Evolutionary conservation across 1,140 invertebrate genomes (phyloP), one percentile per base, ranked within the genome.

Genomic region (Drosophila sp.): DNA sequence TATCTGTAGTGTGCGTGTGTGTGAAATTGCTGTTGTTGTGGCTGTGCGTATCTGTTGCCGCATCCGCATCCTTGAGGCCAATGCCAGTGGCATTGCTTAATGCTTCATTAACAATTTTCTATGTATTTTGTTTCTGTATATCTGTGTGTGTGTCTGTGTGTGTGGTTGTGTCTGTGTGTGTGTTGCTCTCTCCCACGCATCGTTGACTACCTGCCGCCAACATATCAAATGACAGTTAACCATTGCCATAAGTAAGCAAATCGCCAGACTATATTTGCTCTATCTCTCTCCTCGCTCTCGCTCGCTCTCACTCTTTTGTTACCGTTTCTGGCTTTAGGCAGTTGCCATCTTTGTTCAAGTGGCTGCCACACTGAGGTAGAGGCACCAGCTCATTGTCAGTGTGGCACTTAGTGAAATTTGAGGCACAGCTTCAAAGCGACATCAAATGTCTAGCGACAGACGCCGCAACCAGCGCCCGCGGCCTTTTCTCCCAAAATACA

Each of bases 401-500:
- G 71, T 46, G 71, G 71, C 71, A 69, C 77, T 65, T 62, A 79
- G 69, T 79, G 80, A 84, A 83, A 83, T 76, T 76, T 76, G 80
- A 83, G 59, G 76, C 80, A 65, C 61, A 18, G 38, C 57, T 46
- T 63, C 43, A 51, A 57, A 48, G 53, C 53, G 40, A 71, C 75
- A 83, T 78, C 80, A 83, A 82, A 82, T 82, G 79, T 71, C 75
- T 71, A 54, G 78, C 72, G 29, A 41, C 69, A 76, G 64, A 74
- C 77, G 63, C 64, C 58, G 58, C 59, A 40, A 7, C 48, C 4
- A 29, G 21, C 21, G 45, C 40, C 41, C 46, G 41, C 40, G 59
- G 58, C 53, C 46, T 65, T 43, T 72, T 58, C 32, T 40, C 0
- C 29, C 54, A 53, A 32, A n/a, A n/a, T n/a, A n/a, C n/a, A n/a